Conservation (phyloP, 2,797 vertebrate species). For the Falco naumanni region DNA sequence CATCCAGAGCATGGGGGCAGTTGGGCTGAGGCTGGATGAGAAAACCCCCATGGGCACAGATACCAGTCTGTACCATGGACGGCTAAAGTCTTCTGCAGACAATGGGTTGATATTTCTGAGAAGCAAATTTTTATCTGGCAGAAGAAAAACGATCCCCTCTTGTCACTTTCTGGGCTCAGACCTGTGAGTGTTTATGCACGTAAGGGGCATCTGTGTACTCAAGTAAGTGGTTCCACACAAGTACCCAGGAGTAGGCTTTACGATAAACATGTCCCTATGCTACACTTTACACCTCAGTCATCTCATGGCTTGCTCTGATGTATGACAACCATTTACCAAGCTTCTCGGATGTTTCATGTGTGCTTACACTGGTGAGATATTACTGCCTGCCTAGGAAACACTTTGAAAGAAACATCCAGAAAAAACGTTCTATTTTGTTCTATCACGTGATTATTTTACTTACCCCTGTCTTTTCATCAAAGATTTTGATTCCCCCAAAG, state of each 20-base stretch:
- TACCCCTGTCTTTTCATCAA: constrained; percentile 98
- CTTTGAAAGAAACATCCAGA: constrained; percentile 21
- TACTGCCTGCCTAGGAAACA: constrained; percentile 8
- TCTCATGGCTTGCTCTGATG: constrained; percentile 40
- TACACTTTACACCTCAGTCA: neutral
- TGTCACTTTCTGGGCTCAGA: neutral
- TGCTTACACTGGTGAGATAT: constrained; percentile 31
- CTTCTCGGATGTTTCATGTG: constrained; percentile 26
- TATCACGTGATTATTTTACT: constrained; percentile 71
- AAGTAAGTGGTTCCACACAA: neutral
- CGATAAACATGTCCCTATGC: neutral
- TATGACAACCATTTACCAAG: constrained; percentile 3
- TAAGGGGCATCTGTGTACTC: neutral
- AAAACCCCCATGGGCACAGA: neutral
- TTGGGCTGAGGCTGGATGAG: neutral
- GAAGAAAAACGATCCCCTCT: neutral
- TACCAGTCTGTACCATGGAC: neutral
- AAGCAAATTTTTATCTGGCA: neutral
- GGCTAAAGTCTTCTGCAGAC: neutral
- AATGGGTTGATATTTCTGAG: neutral
- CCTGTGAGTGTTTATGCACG: neutral
- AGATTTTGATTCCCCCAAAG: constrained; percentile 99
- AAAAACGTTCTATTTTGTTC: neutral
- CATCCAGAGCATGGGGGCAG: neutral
- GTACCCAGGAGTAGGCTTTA: neutral